Evolutionary conservation across 2,888 invertebrate species (phyloP).

Genomic region (Oxytorus armatus): DNA sequence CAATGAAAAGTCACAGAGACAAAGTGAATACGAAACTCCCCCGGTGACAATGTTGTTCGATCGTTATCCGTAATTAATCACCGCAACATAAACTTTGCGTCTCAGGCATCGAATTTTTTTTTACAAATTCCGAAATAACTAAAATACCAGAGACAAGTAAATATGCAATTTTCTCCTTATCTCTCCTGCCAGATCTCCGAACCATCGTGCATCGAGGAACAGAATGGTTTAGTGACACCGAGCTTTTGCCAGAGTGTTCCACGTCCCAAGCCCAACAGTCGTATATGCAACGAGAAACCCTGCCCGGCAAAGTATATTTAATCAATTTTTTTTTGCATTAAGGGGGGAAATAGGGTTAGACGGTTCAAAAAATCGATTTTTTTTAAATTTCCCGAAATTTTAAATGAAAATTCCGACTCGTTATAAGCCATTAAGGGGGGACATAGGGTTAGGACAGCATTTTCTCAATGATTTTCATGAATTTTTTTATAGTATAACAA

Average conservation of each 20-base stretch:
- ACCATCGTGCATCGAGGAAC: conserved; percentile 87
- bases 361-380: background rate
- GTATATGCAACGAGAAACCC: conserved; percentile 84
- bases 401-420: no score
- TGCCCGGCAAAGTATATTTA: conserved; percentile 84
- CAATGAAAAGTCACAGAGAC: no score
- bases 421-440: no score
- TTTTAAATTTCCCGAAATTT: no score
- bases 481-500: no score
- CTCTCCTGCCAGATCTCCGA: conserved; percentile 81
- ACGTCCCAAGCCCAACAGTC: conserved; percentile 83
- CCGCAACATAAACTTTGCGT: background rate
- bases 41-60: background rate
- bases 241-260: conserved; percentile 83
- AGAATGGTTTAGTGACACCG: conserved; percentile 86
- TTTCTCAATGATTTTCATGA: no score
- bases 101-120: conserved; percentile 20
- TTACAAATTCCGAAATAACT: background rate
- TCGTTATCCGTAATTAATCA: no score
- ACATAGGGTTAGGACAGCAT: no score
- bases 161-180: background rate
- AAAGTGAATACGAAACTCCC: no score
- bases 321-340: background rate
- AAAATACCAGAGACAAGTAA: background rate
- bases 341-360: background rate